Base-by-base conservation (phyloP, 2,888 invertebrate species). In the Ceriagrion tenellum region DNA sequence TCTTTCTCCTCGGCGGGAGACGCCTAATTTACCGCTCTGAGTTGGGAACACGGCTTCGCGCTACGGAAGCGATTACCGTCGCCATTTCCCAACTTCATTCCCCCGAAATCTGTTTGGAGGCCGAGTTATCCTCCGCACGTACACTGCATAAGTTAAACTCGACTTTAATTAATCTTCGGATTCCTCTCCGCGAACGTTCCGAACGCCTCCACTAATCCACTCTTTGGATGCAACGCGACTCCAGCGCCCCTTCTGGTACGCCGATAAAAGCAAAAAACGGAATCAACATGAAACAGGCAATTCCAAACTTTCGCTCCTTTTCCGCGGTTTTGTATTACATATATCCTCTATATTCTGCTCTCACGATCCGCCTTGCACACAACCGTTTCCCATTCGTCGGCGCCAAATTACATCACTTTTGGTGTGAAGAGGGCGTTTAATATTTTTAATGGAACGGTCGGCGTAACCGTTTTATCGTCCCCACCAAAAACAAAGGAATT, bases 121-220 rank as follows among this genome's bases (percentile, higher is more conserved):
- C 3, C 0, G 81, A 35, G 35, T 2, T 0, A 0, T 81, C n/a
- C n/a, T n/a, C 20, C n/a, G 69, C 74, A 81, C 74, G 74, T 26
- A 23, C 35, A 35, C 81, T 13, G 81, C 81, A 35, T 81, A 81
- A 81, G 81, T 81, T 81, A 81, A 81, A 81, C 30, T 81, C 81
- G 30, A 81, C 81, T 81, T 81, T 81, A 81, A 81, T 81, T 81
- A 81, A 81, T 81, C 81, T 81, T 35, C 30, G 81, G 35, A 81
- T 81, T 81, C 2, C 69, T 69, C 69, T 23, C 10, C 81, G 35
- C 81, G 30, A 8, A 35, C 81, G 8, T 26, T 8, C 81, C 13
- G 35, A n/a, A 81, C 18, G 81, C 30, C 13, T 35, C 81, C 16
- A 20, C 59, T 81, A 81, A 81, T 81, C 81, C 81, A 81, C 81